phyloP scores from a whole-genome alignment of 1,140 invertebrate species.

The Hesperophylax magnus region DNA sequence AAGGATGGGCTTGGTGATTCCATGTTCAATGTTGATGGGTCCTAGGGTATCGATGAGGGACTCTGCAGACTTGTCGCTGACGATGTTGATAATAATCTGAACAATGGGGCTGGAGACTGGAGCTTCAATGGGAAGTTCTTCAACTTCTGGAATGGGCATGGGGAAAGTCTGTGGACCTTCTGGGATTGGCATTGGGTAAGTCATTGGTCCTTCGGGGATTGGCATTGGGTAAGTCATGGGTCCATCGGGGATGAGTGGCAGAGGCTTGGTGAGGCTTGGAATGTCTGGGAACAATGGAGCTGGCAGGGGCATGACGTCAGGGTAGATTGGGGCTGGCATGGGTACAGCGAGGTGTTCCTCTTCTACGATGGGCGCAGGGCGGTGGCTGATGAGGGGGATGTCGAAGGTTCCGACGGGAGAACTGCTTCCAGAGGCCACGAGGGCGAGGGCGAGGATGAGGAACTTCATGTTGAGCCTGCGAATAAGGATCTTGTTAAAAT shows the following conservation, averaged over 20 bases:
- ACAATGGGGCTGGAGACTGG: conserved; percentile 6
- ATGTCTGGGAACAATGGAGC: background rate
- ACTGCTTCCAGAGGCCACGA: conserved; percentile 7
- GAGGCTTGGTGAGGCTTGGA: background rate
- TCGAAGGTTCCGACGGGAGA: conserved; percentile 17
- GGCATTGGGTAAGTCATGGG: background rate
- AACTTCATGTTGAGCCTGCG: conserved; percentile 26
- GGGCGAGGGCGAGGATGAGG: conserved; percentile 17
- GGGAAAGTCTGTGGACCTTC: too few relatives aligned
- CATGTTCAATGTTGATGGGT: background rate
- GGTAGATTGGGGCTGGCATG: conserved; percentile 4
- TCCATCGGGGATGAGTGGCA: background rate
- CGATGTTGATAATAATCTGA: conserved; percentile 18
- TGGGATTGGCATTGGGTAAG: background rate
- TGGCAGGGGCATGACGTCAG: background rate
- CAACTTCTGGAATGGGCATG: background rate
- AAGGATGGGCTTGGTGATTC: conserved; percentile 2
- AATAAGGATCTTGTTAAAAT: background rate
- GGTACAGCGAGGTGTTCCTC: background rate
- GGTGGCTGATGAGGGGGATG: background rate
- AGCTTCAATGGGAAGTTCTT: background rate
- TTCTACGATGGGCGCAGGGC: background rate
- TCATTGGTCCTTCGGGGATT: background rate
- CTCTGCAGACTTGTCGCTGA: conserved; percentile 1
- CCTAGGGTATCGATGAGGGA: conserved; percentile 8